Evolutionary conservation across 2,888 invertebrate species (phyloP), one percentile per base, ranked within the genome.

Genomic region (Metalampra italica): DNA sequence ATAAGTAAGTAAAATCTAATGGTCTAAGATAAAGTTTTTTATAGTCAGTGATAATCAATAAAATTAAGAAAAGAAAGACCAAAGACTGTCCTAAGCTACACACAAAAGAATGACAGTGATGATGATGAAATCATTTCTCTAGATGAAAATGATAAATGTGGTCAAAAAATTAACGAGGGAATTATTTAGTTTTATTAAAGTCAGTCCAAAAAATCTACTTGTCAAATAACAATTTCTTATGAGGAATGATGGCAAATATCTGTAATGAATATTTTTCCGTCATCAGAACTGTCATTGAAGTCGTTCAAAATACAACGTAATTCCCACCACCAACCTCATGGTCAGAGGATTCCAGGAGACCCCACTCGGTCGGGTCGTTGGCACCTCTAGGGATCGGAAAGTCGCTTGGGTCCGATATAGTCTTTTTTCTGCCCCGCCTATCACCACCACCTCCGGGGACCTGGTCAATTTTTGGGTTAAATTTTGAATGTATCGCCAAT

Each of bases 381-480:
- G 71, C 71, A 39, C 73, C 72, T 55, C 71, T 59, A 29, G 71
- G 71, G 45, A 64, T 60, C 55, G 71, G 60, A 60, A 62, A 72
- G 50, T 72, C 73, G 46, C 60, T 55, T 12, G 70, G 62, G 50
- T 68, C 68, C 50, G 72, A 72, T 52, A 75, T 71, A 50, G 71
- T 72, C 57, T 72, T 75, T 70, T 75, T 75, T 68, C 82, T 60
- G 52, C 75, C 78, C 73, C 89, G 68, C 70, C 77, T 69, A 80
- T 86, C 64, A 72, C 75, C 68, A 71, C 75, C 67, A 34, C 34
- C 11, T 11, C 22, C 22, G 41, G 61, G 55, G 38, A 66, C 63
- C 66, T 66, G 66, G 55, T 63, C 48, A 56, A 62, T 60, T 56
- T 55, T 45, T 55, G 32, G 29, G 9, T 8, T 43, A 9, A 48